These are phyloP conservation scores for Polyploca ridens DNA, from an alignment of 2,888 invertebrate genomes.

Conservation along the genomic window DNA sequence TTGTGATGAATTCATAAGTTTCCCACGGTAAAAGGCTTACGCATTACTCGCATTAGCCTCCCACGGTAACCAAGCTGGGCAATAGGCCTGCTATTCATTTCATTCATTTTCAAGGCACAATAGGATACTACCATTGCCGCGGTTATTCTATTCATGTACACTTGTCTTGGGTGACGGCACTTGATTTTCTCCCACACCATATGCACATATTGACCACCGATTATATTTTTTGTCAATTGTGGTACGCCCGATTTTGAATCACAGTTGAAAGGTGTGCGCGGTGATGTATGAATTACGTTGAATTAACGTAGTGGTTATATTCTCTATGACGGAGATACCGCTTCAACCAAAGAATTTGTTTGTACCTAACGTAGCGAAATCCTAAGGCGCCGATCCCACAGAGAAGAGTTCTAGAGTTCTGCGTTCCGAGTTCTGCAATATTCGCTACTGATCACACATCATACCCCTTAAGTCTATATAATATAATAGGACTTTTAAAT, in stretches of 20 bases:
- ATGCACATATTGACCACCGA: neutral
- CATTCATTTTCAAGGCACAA: slow-evolving; percentile 21
- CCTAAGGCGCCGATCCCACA: too few species aligned
- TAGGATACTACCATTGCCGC: slow-evolving; percentile 5
- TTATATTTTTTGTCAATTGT: neutral
- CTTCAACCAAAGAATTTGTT: too few species aligned
- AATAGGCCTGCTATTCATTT: slow-evolving; percentile 31
- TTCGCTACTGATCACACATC: too few species aligned
- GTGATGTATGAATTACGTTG: too few species aligned
- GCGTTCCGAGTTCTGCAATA: too few species aligned
- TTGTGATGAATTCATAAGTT: slow-evolving; percentile 17
- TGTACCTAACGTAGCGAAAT: too few species aligned
- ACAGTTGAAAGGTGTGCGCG: too few species aligned
- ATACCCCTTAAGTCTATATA: too few species aligned
- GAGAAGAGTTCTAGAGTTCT: too few species aligned
- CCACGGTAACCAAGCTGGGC: slow-evolving; percentile 44
- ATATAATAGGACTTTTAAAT: too few species aligned
- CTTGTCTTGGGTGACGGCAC: slow-evolving; percentile 5
- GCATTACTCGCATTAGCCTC: slow-evolving; percentile 33
- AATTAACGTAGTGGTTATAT: too few species aligned
- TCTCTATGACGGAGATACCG: too few species aligned
- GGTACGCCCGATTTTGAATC: neutral
- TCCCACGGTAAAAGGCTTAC: slow-evolving; percentile 56
- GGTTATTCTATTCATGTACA: slow-evolving; percentile 9
- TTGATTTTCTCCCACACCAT: slow-evolving; percentile 9